Base-by-base conservation (phyloP, 30 jellyfish, hydroid and myxozoan species). In the Sanderia malayensis region DNA sequence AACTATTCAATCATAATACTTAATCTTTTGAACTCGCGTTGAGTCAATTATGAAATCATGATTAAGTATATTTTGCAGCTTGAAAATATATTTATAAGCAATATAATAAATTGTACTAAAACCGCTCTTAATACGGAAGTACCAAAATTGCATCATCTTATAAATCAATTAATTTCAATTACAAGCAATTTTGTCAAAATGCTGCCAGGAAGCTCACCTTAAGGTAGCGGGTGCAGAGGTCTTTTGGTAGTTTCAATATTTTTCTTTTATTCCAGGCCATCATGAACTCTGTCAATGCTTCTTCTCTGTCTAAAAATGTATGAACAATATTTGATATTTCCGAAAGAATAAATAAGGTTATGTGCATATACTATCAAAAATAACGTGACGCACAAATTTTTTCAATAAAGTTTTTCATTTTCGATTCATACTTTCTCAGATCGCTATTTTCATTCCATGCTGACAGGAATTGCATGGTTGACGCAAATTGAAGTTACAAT, bases 221-320 rank as follows among this genome's bases (percentile, higher is more conserved):
- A 37, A 37, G 52, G 52, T 37, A 37, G 52, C 52, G 52, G 52
- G 52, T 37, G 52, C 52, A 37, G 52, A 37, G 52, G 52, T 37
- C 52, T 37, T 37, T 37, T 37, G 52, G 52, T 37, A 37, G 52
- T 37, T 37, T 37, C 52, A 37, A 37, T 37, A 37, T 37, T 37
- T 37, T 37, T 37, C 52, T 37, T 37, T 37, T 37, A 37, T 37
- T 37, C 52, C 52, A 37, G 52, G 52, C 52, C 52, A 37, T 37
- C 52, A 37, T 37, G 52, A 37, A 37, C 52, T 37, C 52, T 37
- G 52, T 37, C 13, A 37, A 37, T 37, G 52, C 52, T 37, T 37
- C 52, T 37, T 37, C 52, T 37, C 52, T 37, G 52, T 37, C 52
- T 37, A 37, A 37, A 37, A 37, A 4, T 37, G 6, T 37, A 37